phyloP scores from a whole-genome alignment of 2,888 invertebrate species.

The Dicycla oo region DNA sequence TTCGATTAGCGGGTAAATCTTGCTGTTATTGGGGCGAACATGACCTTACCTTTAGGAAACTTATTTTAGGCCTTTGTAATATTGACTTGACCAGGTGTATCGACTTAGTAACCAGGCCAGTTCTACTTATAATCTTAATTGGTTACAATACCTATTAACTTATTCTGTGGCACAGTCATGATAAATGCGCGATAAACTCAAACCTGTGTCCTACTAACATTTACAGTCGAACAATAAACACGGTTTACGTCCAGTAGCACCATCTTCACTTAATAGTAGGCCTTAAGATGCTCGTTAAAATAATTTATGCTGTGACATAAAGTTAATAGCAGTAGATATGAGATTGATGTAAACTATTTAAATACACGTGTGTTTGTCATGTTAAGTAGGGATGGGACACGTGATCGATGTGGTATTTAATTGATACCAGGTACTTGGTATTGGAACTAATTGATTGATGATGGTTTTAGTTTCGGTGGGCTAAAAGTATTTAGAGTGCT shows the following conservation, averaged over 20 bases:
- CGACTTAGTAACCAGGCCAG: conserved; percentile 11
- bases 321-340: conserved; percentile 24
- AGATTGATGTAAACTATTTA: conserved; percentile 49
- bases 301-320: conserved; percentile 51
- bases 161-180: not conserved
- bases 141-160: not conserved
- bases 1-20: not conserved
- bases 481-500: not conserved
- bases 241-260: conserved; percentile 33
- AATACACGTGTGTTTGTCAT: conserved; percentile 26
- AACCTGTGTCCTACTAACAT: conserved; percentile 19
- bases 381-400: conserved; percentile 48
- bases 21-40: too few species aligned
- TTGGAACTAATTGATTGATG: conserved; percentile 25
- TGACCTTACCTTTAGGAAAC: not conserved
- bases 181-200: conserved; percentile 24
- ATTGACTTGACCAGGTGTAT: not conserved
- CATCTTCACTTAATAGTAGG: conserved; percentile 42
- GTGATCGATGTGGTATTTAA: conserved; percentile 16
- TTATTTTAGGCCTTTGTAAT: not conserved
- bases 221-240: conserved; percentile 43
- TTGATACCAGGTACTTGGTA: conserved; percentile 14
- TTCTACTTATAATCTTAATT: not conserved
- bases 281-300: conserved; percentile 38
- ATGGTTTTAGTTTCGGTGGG: conserved; percentile 3